A percentile compares a stretch with the other conserved stretches of the same genome.
Evolutionary conservation across 2,888 invertebrate genomes (phyloP).

Genomic region (Epistrophe grossulariae): DNA sequence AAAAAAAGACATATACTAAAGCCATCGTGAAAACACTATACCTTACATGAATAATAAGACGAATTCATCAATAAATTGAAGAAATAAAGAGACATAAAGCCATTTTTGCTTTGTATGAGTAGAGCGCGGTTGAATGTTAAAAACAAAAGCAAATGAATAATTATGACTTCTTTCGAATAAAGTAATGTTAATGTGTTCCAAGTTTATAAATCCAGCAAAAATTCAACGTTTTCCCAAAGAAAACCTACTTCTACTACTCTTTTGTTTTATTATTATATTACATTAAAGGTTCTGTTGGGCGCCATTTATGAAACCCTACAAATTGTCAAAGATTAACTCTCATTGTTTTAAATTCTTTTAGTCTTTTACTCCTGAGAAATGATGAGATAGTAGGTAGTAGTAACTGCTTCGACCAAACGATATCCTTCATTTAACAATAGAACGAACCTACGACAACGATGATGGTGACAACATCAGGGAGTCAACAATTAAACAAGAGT

Average conservation of each 20-base stretch:
- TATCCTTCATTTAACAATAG: conserved; percentile 48
- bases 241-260: background rate
- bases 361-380: conserved; percentile 7
- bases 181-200: background rate
- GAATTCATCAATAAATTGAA: too few relatives aligned
- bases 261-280: background rate
- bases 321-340: background rate
- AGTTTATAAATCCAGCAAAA: background rate
- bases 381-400: background rate
- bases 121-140: too few relatives aligned
- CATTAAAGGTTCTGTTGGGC: conserved; percentile 8
- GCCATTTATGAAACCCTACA: conserved; percentile 15
- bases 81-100: too few relatives aligned
- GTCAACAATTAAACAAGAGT: conserved; percentile 35
- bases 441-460: conserved; percentile 3
- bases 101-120: too few relatives aligned
- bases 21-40: background rate
- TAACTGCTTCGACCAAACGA: conserved; percentile 31
- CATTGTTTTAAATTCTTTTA: conserved; percentile 24
- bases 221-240: background rate
- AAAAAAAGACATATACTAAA: background rate
- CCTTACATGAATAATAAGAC: background rate
- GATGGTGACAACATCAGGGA: conserved; percentile 37
- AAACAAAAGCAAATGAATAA: too few relatives aligned
- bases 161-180: too few relatives aligned